Conservation (phyloP, 35 echinoderm and acorn worm species). For the Apostichopus californicus region DNA sequence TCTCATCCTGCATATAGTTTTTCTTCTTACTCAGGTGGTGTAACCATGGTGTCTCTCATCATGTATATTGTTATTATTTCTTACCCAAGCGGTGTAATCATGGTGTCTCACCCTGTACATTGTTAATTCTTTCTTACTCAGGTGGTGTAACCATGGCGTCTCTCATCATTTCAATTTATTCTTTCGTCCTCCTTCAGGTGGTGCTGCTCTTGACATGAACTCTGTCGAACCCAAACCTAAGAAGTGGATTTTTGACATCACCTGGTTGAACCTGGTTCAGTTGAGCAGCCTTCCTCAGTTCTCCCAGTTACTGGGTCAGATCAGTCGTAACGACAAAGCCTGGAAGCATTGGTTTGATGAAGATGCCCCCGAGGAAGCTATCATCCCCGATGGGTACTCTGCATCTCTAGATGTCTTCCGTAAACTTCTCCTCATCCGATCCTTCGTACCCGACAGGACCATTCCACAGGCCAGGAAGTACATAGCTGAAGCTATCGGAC, state of each 20-base stretch:
- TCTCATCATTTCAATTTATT: slow-evolving; percentile 66
- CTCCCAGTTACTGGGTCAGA: slow-evolving; percentile 83
- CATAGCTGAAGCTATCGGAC: slow-evolving; percentile 93
- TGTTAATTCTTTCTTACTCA: slow-evolving; percentile 18
- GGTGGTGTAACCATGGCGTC: slow-evolving; percentile 85
- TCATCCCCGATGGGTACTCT: slow-evolving; percentile 96
- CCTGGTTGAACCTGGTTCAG: slow-evolving; percentile 97
- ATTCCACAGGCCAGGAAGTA: slow-evolving; percentile 99
- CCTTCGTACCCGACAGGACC: slow-evolving; percentile 90
- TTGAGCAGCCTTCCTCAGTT: slow-evolving; percentile 92
- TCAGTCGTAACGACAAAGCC: slow-evolving; percentile 93
- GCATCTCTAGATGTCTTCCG: slow-evolving; percentile 92
- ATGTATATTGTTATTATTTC: background rate
- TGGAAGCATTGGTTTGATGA: slow-evolving; percentile 99
- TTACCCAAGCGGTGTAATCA: background rate
- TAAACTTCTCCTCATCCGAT: slow-evolving; percentile 86
- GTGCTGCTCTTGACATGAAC: slow-evolving; percentile 93
- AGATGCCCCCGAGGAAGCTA: slow-evolving; percentile 87
- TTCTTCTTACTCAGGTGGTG: background rate
- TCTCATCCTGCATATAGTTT: slow-evolving; percentile 49
- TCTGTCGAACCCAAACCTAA: slow-evolving; percentile 94
- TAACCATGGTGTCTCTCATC: background rate
- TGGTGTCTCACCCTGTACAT: background rate
- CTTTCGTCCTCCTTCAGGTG: slow-evolving; percentile 65
- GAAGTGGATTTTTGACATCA: slow-evolving; percentile 98